Conservation (phyloP, 2,888 invertebrate genomes). For the Drosophila glabriapex region DNA sequence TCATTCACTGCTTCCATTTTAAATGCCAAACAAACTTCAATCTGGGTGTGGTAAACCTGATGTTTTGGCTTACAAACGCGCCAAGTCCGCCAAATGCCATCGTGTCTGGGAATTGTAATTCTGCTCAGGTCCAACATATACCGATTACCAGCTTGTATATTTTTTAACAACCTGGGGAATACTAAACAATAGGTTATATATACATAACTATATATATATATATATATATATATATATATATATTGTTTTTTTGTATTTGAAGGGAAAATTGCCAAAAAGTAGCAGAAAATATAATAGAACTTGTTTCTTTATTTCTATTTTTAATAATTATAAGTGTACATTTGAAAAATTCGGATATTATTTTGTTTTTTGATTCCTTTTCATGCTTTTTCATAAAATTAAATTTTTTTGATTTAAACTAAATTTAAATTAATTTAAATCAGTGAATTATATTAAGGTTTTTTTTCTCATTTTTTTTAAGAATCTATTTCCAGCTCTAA, state of each 20-base stretch:
- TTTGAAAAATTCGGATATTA: neutral
- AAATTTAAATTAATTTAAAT: neutral
- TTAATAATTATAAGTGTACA: neutral
- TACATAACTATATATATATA: too few relatives aligned
- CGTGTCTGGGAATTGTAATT: conserved; percentile 57
- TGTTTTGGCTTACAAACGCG: conserved; percentile 19
- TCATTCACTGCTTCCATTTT: conserved; percentile 45
- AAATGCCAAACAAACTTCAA: conserved; percentile 53
- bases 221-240: too few relatives aligned
- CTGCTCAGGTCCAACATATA: conserved; percentile 37
- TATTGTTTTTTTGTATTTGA: too few relatives aligned
- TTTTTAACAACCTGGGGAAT: neutral
- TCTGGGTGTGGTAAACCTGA: conserved; percentile 56
- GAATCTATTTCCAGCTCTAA: neutral
- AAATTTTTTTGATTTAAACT: neutral
- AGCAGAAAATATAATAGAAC: neutral
- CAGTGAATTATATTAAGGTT: neutral
- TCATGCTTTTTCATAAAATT: neutral
- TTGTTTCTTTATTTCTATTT: neutral
- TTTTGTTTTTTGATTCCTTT: neutral
- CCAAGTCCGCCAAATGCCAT: conserved; percentile 45
- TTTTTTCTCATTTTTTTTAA: neutral
- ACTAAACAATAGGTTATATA: too few relatives aligned
- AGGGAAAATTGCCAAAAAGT: neutral
- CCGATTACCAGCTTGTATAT: conserved; percentile 34